phyloP scores from a whole-genome alignment of 2,113 vertebrate species.

The Dicerorhinus sumatrensis region DNA sequence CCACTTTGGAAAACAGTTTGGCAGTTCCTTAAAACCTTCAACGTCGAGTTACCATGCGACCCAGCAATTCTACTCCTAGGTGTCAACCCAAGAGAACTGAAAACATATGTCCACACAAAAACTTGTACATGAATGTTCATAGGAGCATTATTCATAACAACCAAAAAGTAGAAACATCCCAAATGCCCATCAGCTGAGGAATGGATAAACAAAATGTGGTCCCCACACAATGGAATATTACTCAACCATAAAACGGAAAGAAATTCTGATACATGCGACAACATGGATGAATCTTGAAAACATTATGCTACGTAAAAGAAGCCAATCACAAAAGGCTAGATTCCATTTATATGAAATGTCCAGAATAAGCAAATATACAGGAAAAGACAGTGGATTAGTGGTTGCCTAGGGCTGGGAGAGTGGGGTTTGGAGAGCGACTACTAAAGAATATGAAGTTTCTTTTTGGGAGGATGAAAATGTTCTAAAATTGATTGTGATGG shows the following conservation, averaged over 20 bases:
- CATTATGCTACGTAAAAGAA: background rate
- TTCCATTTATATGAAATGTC: background rate
- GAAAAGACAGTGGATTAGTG: background rate
- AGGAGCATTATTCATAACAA: background rate
- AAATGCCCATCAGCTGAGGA: slow-evolving; percentile 3
- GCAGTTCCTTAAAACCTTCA: slow-evolving; percentile 40
- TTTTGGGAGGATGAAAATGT: background rate
- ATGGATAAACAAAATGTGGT: background rate
- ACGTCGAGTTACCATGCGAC: background rate
- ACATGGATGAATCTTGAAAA: background rate
- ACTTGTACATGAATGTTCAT: background rate
- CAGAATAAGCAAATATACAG: background rate
- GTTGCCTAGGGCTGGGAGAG: background rate
- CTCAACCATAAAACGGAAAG: background rate
- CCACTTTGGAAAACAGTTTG: background rate
- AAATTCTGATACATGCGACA: background rate
- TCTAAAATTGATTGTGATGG: background rate
- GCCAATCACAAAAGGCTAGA: background rate
- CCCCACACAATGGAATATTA: background rate
- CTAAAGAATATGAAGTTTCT: background rate
- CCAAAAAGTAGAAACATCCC: background rate
- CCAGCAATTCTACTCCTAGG: background rate
- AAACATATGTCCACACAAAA: background rate
- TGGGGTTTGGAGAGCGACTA: background rate
- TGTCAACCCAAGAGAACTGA: background rate